Evolutionary conservation across 2,113 vertebrate genomes (phyloP).

Genomic region (Ceyx margarethae): DNA sequence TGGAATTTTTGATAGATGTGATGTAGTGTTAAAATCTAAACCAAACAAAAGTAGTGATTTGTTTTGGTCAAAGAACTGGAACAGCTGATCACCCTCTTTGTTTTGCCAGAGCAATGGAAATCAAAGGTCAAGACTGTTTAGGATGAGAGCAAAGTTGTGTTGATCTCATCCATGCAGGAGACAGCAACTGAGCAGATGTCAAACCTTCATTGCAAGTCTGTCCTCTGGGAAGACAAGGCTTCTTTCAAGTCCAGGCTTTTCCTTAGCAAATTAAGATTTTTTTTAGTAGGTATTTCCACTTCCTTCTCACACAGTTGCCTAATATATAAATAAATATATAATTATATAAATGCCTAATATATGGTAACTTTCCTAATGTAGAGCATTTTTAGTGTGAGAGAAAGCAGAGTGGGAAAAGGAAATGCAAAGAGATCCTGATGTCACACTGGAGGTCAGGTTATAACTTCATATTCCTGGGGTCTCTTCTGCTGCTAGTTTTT

Average conservation of each 20-base stretch:
- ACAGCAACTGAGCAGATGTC: background rate
- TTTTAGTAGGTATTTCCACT: background rate
- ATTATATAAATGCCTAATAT: background rate
- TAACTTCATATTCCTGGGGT: background rate
- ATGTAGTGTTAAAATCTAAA: background rate
- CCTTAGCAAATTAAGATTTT: background rate
- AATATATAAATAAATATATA: background rate
- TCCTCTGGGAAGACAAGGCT: background rate
- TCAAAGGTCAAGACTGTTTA: background rate
- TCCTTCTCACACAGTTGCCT: background rate
- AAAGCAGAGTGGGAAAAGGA: background rate
- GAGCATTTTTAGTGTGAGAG: background rate
- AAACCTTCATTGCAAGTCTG: background rate
- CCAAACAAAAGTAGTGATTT: background rate
- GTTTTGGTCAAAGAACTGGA: background rate
- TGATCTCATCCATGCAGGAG: background rate
- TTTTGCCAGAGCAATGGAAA: background rate
- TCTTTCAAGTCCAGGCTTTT: background rate
- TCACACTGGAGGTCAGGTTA: background rate
- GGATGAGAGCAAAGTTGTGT: background rate
- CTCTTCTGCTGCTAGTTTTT: background rate
- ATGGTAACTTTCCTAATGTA: background rate
- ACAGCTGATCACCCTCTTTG: background rate
- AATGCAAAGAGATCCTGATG: background rate
- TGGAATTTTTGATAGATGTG: background rate